phyloP scores from a whole-genome alignment of 1,140 invertebrate genomes.

The Colletes latitarsis region DNA sequence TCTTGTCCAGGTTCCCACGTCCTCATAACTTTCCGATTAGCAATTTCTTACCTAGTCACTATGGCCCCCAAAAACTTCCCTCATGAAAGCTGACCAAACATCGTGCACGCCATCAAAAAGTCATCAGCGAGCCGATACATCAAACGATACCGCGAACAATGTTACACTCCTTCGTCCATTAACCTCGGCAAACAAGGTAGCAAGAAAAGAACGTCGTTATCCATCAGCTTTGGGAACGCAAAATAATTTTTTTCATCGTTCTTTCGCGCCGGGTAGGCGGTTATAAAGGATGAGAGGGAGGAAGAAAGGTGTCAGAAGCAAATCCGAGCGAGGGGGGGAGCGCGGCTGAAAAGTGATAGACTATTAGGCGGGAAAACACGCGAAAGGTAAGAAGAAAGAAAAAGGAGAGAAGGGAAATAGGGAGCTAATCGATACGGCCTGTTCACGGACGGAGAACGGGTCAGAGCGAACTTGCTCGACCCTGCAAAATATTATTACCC shows the following conservation, averaged over 20 bases:
- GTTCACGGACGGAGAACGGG: constrained; percentile 66
- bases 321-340: not conserved
- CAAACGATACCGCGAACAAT: constrained; percentile 23
- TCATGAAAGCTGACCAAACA: too few relatives aligned
- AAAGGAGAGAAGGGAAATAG: constrained; percentile 26
- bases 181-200: not conserved
- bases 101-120: too few relatives aligned
- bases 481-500: constrained; percentile 78
- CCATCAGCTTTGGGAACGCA: not conserved
- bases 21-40: too few relatives aligned
- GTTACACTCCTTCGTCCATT: constrained; percentile 19
- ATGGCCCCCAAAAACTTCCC: too few relatives aligned
- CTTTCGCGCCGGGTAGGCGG: not conserved
- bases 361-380: constrained; percentile 42
- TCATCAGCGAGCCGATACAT: constrained; percentile 15
- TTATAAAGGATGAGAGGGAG: not conserved
- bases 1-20: too few relatives aligned
- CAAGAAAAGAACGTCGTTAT: not conserved
- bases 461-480: constrained; percentile 75
- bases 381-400: constrained; percentile 34
- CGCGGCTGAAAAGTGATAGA: constrained; percentile 29
- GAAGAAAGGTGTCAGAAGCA: constrained; percentile 28
- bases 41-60: too few relatives aligned
- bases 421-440: constrained; percentile 72
- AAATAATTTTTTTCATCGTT: constrained; percentile 8